Evolutionary conservation across 2,888 invertebrate species (phyloP).

Genomic region (Stictocephala bisonia): DNA sequence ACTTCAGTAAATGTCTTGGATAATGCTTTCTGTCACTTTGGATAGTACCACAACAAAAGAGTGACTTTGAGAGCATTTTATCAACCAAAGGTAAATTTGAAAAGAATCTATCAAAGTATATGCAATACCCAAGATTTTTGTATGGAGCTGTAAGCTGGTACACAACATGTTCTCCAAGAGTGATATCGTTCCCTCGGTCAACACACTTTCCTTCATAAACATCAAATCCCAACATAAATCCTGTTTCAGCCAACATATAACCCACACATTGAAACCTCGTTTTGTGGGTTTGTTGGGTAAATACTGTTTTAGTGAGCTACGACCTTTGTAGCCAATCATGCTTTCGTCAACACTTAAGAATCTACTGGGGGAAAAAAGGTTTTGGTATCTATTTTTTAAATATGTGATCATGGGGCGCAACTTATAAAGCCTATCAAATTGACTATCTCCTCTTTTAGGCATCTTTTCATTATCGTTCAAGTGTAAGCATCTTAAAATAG

Average conservation of each 20-base stretch:
- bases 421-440: too few species aligned
- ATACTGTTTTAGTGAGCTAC: too few species aligned
- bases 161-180: background rate
- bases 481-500: too few species aligned
- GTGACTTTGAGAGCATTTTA: background rate
- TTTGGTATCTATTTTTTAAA: slow-evolving; percentile 36
- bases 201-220: background rate
- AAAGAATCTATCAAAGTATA: background rate
- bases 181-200: too few species aligned
- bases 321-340: background rate
- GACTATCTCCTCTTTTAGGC: too few species aligned
- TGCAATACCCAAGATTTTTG: background rate
- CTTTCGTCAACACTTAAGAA: background rate
- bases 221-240: background rate
- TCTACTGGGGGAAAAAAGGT: background rate
- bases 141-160: background rate
- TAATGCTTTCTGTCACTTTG: background rate
- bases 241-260: background rate
- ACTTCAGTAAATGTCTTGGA: background rate
- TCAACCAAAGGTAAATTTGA: background rate
- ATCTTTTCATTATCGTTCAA: too few species aligned
- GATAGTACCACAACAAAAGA: background rate
- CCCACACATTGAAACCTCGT: too few species aligned
- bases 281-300: too few species aligned
- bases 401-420: slow-evolving; percentile 32